phyloP scores from a whole-genome alignment of 1,140 invertebrate species.

The Chrysomallon squamiferum region DNA sequence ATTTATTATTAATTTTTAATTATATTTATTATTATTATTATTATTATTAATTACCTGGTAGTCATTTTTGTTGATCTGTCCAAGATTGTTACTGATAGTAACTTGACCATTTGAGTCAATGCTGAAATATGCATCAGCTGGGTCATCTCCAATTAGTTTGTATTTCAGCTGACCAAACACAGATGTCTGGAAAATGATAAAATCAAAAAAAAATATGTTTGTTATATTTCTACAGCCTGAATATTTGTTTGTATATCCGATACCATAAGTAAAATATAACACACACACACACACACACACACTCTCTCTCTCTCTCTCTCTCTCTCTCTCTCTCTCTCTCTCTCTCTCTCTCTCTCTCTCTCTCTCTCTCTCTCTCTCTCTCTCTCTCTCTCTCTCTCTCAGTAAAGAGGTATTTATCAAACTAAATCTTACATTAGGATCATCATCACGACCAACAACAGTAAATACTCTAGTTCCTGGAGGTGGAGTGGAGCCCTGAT shows the following conservation, averaged over 20 bases:
- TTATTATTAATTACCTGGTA: slow-evolving; percentile 12
- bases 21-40: no score
- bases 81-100: slow-evolving; percentile 20
- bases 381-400: no score
- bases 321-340: no score
- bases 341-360: no score
- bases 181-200: slow-evolving; percentile 24
- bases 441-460: slow-evolving; percentile 32
- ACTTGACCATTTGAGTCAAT: slow-evolving; percentile 39
- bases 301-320: no score
- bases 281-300: no score
- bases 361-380: no score
- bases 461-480: slow-evolving; percentile 17
- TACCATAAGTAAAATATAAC: no score
- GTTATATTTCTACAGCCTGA: background rate
- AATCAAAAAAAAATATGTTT: no score
- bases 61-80: background rate
- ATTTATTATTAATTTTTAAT: no score
- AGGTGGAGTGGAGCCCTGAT: slow-evolving; percentile 7
- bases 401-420: no score
- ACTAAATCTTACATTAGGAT: slow-evolving; percentile 18
- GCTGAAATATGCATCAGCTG: slow-evolving; percentile 32
- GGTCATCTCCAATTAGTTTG: slow-evolving; percentile 48
- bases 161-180: slow-evolving; percentile 20
- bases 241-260: background rate